phyloP scores from a whole-genome alignment of 2,888 invertebrate species.

The Mechanitis messenoides region DNA sequence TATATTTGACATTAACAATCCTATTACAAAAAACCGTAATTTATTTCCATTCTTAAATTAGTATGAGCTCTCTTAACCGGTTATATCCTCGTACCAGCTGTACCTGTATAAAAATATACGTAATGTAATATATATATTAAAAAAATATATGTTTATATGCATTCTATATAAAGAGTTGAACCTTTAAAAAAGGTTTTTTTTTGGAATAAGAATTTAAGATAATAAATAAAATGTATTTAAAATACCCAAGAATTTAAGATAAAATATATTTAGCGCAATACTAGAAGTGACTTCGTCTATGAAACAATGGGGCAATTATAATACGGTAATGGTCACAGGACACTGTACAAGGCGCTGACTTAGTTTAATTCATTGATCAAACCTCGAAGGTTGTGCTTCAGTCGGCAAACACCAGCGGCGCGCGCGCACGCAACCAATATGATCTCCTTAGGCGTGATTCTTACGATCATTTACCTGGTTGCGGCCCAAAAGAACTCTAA shows the following conservation, averaged over 20 bases:
- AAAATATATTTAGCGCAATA: background rate
- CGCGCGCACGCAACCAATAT: constrained; percentile 61
- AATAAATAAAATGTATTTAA: background rate
- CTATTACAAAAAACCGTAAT: no score
- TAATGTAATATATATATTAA: no score
- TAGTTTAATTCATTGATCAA: constrained; percentile 33
- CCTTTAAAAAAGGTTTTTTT: no score
- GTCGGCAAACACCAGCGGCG: constrained; percentile 52
- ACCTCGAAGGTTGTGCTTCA: constrained; percentile 37
- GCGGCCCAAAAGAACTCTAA: constrained; percentile 40
- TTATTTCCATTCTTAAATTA: no score
- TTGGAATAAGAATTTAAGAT: no score
- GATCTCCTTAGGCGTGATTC: constrained; percentile 44
- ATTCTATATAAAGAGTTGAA: no score
- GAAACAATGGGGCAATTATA: constrained; percentile 46
- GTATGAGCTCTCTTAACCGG: no score
- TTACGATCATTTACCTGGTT: constrained; percentile 55
- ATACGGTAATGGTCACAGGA: constrained; percentile 43
- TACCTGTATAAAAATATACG: no score
- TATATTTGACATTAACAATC: no score
- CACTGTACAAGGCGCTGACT: constrained; percentile 25
- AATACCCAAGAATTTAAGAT: background rate
- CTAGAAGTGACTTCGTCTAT: constrained; percentile 13
- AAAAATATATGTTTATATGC: no score
- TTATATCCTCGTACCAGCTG: no score